A percentile compares a stretch with the other conserved stretches of the same genome.
Conservation (phyloP, 2,888 invertebrate genomes). For the Andrena flavipes region DNA sequence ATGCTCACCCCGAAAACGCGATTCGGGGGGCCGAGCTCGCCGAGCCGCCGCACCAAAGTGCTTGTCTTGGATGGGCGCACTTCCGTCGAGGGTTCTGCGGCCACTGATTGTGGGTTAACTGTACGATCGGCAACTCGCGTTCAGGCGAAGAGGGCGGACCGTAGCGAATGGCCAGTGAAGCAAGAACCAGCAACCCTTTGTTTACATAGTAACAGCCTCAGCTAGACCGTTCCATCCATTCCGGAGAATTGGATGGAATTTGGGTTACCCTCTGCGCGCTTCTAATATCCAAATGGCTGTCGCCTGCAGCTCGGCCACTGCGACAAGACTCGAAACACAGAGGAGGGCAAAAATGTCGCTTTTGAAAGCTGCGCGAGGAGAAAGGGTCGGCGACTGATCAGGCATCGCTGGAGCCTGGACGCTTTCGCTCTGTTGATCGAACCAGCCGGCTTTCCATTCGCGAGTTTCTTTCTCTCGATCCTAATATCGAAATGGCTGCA, state of each 20-base stretch:
- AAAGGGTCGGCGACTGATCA: slow-evolving; percentile 7
- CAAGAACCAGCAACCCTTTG: background rate
- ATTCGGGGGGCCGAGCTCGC: background rate
- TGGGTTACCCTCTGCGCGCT: background rate
- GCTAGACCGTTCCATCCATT: background rate
- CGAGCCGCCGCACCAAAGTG: too few species aligned
- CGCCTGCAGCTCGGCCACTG: background rate
- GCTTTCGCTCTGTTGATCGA: slow-evolving; percentile 12
- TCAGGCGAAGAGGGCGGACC: background rate
- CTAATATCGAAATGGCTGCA: slow-evolving; percentile 48
- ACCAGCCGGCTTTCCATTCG: slow-evolving; percentile 36
- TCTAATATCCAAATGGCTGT: slow-evolving; percentile 51
- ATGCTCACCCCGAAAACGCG: slow-evolving; percentile 21
- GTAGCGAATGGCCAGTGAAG: background rate
- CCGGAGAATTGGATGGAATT: too few species aligned
- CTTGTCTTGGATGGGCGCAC: background rate
- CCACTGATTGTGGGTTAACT: background rate
- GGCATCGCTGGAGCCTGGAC: background rate
- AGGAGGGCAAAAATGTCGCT: slow-evolving; percentile 11
- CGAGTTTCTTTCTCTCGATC: slow-evolving; percentile 20
- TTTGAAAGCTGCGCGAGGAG: slow-evolving; percentile 1
- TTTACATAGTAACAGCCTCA: slow-evolving; percentile 5
- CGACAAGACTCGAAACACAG: slow-evolving; percentile 22
- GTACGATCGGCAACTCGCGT: too few species aligned
- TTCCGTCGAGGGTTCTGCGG: background rate